A percentile compares a stretch with the other conserved stretches of the same genome.
phyloP scores from a whole-genome alignment of 2,888 invertebrate genomes.

The Cataglyphis livida region DNA sequence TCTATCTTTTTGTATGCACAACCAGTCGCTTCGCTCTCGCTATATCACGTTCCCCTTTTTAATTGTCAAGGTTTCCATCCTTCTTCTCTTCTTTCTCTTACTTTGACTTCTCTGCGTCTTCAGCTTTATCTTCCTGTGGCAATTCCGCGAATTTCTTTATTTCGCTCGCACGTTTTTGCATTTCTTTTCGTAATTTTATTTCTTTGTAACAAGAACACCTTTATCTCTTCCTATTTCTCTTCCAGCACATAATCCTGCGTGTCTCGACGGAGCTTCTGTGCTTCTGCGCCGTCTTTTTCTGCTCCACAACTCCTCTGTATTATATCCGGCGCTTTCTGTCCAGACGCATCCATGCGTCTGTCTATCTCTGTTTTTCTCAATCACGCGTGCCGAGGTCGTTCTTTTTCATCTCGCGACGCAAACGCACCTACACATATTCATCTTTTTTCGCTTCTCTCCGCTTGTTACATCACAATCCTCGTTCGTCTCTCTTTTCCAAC shows the following conservation, averaged over 20 bases:
- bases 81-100: neutral
- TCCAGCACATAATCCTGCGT: neutral
- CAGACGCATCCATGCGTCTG: neutral
- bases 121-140: constrained; percentile 24
- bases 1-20: constrained; percentile 2
- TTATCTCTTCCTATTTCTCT: constrained; percentile 28
- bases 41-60: neutral
- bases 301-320: neutral
- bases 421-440: neutral
- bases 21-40: neutral
- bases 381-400: constrained; percentile 16
- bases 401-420: neutral
- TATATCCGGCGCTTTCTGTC: constrained; percentile 1
- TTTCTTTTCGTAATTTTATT: constrained; percentile 8
- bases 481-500: neutral
- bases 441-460: constrained; percentile 9
- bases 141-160: constrained; percentile 17
- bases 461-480: constrained; percentile 33
- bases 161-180: neutral
- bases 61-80: neutral
- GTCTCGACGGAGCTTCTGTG: neutral
- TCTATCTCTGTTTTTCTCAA: neutral
- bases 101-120: neutral
- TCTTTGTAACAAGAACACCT: constrained; percentile 20
- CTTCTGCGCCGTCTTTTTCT: constrained; percentile 22